phyloP scores from a whole-genome alignment of 2,797 vertebrate species.

The Choloepus didactylus region DNA sequence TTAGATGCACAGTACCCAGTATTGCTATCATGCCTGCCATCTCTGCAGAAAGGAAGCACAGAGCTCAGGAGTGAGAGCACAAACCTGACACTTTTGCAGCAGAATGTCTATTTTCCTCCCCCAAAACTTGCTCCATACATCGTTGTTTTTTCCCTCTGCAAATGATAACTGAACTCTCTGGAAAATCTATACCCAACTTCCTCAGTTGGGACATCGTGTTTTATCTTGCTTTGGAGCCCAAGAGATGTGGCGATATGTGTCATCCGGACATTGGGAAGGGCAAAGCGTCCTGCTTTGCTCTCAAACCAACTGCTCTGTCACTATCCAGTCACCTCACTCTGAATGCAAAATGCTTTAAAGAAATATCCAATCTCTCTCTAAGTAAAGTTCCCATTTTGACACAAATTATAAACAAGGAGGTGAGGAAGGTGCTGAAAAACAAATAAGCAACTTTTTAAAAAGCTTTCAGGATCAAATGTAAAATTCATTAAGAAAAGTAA shows the following conservation, averaged over 20 bases:
- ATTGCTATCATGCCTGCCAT: neutral
- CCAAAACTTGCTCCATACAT: neutral
- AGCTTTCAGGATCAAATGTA: slow-evolving; percentile 83
- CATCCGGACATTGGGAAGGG: neutral
- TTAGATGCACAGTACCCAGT: neutral
- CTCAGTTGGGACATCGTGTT: neutral
- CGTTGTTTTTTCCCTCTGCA: neutral
- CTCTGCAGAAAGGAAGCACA: neutral
- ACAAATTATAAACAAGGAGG: slow-evolving; percentile 58
- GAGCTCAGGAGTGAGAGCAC: neutral
- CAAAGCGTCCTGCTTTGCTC: slow-evolving; percentile 8
- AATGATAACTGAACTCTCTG: neutral
- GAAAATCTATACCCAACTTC: neutral
- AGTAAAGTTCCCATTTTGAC: slow-evolving; percentile 65
- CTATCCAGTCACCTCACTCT: neutral
- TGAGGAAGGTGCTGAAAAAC: slow-evolving; percentile 60
- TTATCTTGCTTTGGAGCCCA: neutral
- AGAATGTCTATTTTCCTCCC: neutral
- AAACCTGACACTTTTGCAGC: neutral
- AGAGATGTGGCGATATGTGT: neutral
- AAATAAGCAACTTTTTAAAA: slow-evolving; percentile 78
- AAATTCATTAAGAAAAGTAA: slow-evolving; percentile 86
- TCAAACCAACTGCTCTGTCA: neutral
- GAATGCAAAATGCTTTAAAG: slow-evolving; percentile 58
- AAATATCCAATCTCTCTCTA: slow-evolving; percentile 47